A percentile compares a stretch with the other conserved stretches of the same genome.
Evolutionary conservation across 2,797 vertebrate species (phyloP).

Genomic region (Parauchenoglanis punctatus): DNA sequence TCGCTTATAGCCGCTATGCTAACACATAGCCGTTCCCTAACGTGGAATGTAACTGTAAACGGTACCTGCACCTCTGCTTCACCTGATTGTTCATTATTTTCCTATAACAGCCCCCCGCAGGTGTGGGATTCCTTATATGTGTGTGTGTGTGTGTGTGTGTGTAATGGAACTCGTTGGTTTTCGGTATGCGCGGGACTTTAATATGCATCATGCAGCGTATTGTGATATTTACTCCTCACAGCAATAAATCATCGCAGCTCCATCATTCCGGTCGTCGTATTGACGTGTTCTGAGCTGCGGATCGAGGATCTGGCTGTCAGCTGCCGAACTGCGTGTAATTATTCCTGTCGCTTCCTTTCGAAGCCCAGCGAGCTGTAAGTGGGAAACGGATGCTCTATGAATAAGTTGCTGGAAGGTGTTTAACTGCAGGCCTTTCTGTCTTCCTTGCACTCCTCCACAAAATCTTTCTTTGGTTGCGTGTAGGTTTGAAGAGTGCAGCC

Average conservation of each 20-base stretch:
- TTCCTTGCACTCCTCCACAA: conserved; percentile 19
- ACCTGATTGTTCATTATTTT: not conserved
- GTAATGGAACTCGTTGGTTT: not conserved
- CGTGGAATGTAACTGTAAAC: too few relatives aligned
- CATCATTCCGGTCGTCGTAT: not conserved
- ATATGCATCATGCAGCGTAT: not conserved
- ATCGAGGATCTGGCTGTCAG: not conserved
- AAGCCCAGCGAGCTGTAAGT: conserved; percentile 17
- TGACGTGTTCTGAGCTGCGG: not conserved
- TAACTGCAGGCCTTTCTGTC: conserved; percentile 18
- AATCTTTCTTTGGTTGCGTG: not conserved
- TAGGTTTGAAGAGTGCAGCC: not conserved
- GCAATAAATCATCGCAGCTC: not conserved
- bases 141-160: not conserved
- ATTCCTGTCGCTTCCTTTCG: conserved; percentile 11
- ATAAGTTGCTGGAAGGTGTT: conserved; percentile 34
- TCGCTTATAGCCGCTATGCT: not conserved
- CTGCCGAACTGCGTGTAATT: conserved; percentile 11
- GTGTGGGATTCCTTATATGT: not conserved
- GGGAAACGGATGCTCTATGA: conserved; percentile 24
- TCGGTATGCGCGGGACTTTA: not conserved
- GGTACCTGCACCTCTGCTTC: not conserved
- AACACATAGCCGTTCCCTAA: not conserved
- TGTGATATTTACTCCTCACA: not conserved
- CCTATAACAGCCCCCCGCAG: not conserved